Conservation (phyloP, 1,140 invertebrate species). For the Thaumetopoea pityocampa region DNA sequence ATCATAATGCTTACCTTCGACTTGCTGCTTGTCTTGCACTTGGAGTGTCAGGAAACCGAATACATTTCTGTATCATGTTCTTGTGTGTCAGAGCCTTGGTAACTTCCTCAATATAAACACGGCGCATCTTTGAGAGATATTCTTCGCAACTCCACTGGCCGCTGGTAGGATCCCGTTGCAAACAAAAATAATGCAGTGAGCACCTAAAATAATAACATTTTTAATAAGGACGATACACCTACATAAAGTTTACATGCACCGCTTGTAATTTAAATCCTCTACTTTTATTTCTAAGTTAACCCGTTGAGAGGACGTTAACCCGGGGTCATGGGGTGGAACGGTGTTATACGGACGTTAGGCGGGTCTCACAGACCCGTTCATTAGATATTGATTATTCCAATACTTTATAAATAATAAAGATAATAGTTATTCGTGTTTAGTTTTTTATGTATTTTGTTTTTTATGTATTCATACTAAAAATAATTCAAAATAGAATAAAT, state of each 20-base stretch:
- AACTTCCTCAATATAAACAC: slow-evolving; percentile 19
- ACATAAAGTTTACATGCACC: slow-evolving; percentile 2
- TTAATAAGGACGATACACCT: no score
- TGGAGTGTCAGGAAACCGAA: slow-evolving; percentile 11
- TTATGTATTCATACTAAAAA: no score
- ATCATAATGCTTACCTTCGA: slow-evolving; percentile 4
- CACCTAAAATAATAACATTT: slow-evolving; percentile 10
- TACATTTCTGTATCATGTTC: slow-evolving; percentile 12
- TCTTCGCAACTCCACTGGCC: slow-evolving; percentile 12
- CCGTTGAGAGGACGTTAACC: slow-evolving; percentile 13
- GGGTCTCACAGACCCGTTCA: no score
- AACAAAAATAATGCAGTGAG: slow-evolving; percentile 15
- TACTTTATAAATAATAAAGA: no score
- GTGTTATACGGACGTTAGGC: no score
- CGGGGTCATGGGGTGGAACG: no score
- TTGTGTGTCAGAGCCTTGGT: slow-evolving; percentile 8
- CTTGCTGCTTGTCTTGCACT: slow-evolving; percentile 11
- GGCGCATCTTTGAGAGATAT: slow-evolving; percentile 19
- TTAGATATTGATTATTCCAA: no score
- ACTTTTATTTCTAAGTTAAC: slow-evolving; percentile 11
- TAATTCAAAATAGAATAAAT: no score
- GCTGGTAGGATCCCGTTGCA: slow-evolving; percentile 14
- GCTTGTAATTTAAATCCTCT: no score
- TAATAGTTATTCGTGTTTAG: no score
- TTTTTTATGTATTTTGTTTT: no score